Conservation (phyloP, 2,888 invertebrate genomes). For the Aphidius colemani region DNA sequence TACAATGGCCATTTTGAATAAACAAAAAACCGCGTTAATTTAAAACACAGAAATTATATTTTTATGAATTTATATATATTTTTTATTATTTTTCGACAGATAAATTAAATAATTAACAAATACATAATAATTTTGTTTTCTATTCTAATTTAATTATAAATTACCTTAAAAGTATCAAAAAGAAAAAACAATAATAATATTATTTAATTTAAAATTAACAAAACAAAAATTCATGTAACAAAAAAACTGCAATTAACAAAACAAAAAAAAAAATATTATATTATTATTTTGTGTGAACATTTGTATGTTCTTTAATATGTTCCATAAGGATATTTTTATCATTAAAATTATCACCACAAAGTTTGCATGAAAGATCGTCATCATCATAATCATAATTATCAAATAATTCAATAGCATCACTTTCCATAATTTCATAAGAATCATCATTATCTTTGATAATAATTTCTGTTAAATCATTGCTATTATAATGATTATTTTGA, state of each 20-base stretch:
- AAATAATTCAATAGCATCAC: constrained; percentile 17
- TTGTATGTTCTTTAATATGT: constrained; percentile 58
- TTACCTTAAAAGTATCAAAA: too few species aligned
- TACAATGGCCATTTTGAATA: too few species aligned
- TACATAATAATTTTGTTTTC: too few species aligned
- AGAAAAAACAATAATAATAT: too few species aligned
- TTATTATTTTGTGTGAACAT: constrained; percentile 32
- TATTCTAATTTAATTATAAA: too few species aligned
- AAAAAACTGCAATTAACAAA: constrained; percentile 1
- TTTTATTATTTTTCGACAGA: too few species aligned
- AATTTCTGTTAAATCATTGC: constrained; percentile 2
- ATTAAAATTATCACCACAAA: constrained; percentile 56
- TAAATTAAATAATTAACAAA: too few species aligned
- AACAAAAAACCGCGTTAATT: too few species aligned
- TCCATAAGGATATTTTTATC: constrained; percentile 55
- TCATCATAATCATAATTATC: constrained; percentile 32
- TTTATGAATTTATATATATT: too few species aligned
- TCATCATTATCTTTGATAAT: constrained; percentile 24
- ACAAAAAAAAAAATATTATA: background rate
- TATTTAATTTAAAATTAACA: background rate
- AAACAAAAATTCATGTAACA: background rate
- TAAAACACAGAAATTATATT: too few species aligned
- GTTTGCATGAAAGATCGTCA: constrained; percentile 52
- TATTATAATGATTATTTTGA: constrained; percentile 5
- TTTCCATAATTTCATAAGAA: constrained; percentile 21